Evolutionary conservation across 1,140 invertebrate species (phyloP).

Genomic region (Eulimnadia texana): DNA sequence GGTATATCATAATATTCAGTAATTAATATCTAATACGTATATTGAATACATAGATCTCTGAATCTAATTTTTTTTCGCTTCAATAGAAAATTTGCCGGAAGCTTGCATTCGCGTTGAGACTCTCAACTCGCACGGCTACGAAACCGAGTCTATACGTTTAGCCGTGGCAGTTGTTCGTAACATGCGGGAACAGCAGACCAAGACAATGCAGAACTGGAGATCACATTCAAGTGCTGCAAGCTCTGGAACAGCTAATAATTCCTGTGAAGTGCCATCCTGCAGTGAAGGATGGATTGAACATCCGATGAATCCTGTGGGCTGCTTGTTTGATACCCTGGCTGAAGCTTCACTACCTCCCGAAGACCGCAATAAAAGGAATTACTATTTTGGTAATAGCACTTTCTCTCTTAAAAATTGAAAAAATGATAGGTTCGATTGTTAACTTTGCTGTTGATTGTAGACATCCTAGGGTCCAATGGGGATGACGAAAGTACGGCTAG

Average conservation of each 20-base stretch:
- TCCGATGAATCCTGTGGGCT: conserved; percentile 62
- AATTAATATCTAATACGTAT: too few species aligned
- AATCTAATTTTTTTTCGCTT: too few species aligned
- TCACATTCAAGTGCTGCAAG: too few species aligned
- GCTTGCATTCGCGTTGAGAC: conserved; percentile 67
- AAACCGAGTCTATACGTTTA: conserved; percentile 52
- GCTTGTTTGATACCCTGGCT: conserved; percentile 62
- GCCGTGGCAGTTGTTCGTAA: conserved; percentile 62
- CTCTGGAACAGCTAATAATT: conserved; percentile 23
- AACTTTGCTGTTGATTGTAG: too few species aligned
- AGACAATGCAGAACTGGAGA: conserved; percentile 41
- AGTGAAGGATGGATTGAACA: conserved; percentile 62
- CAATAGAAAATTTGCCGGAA: conserved; percentile 58
- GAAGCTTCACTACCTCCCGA: conserved; percentile 44
- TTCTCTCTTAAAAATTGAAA: too few species aligned
- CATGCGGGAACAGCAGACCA: conserved; percentile 49
- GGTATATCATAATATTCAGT: too few species aligned
- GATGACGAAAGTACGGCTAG: conserved; percentile 1
- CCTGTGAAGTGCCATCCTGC: conserved; percentile 24
- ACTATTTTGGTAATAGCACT: conserved; percentile 24
- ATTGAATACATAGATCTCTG: too few species aligned
- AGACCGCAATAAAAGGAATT: conserved; percentile 22
- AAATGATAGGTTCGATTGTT: too few species aligned
- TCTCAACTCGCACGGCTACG: conserved; percentile 58
- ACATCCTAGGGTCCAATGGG: conserved; percentile 36